phyloP scores from a whole-genome alignment of 2,113 vertebrate species.

The Scophthalmus maximus region DNA sequence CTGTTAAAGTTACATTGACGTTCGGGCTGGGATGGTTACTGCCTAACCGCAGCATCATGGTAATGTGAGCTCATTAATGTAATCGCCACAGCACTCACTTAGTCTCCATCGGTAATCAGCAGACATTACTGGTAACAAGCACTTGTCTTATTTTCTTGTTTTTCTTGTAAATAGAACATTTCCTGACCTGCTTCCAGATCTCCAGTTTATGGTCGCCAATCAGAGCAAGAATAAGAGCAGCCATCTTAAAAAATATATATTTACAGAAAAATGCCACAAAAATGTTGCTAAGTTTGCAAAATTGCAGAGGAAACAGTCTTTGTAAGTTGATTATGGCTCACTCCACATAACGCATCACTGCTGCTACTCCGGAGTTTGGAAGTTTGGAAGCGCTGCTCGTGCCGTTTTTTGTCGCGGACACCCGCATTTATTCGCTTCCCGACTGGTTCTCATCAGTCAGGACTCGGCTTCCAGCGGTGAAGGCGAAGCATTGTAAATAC shows the following conservation, averaged over 20 bases:
- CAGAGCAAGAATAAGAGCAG: too few relatives aligned
- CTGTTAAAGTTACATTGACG: slow-evolving; percentile 47
- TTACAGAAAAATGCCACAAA: too few relatives aligned
- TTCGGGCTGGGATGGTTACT: slow-evolving; percentile 13
- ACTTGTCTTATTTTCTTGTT: neutral
- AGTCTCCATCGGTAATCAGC: neutral
- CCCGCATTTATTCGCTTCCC: too few relatives aligned
- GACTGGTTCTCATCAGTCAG: too few relatives aligned
- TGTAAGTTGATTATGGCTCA: neutral
- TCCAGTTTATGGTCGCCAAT: neutral
- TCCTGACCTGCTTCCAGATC: neutral
- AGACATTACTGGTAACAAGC: slow-evolving; percentile 2
- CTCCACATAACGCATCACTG: too few relatives aligned
- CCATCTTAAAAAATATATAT: too few relatives aligned
- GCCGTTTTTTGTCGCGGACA: too few relatives aligned
- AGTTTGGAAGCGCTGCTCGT: too few relatives aligned
- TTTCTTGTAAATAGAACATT: slow-evolving; percentile 11
- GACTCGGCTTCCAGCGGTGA: too few relatives aligned
- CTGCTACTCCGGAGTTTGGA: too few relatives aligned
- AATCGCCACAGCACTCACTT: slow-evolving; percentile 14
- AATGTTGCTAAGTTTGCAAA: neutral
- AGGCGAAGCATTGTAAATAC: too few relatives aligned
- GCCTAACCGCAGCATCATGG: slow-evolving; percentile 9
- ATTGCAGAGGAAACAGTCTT: neutral
- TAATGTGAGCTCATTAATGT: slow-evolving; percentile 29